These are phyloP conservation scores for Periplaneta americana DNA, from an alignment of 1,140 invertebrate genomes.

Conservation along the genomic window DNA sequence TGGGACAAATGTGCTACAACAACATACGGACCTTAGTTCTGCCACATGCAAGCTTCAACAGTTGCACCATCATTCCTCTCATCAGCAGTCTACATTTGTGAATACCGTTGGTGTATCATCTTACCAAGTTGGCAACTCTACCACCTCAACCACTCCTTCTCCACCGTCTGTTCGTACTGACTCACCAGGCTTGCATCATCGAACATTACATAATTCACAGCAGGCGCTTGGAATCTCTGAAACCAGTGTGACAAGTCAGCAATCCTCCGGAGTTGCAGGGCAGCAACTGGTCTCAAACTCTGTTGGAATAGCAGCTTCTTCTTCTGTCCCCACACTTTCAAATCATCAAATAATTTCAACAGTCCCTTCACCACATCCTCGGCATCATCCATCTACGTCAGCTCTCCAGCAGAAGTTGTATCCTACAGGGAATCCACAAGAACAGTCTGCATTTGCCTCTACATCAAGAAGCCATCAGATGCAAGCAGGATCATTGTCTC, in stretches of 20 bases:
- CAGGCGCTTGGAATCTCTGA: neutral
- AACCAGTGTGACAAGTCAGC: slow-evolving; percentile 16
- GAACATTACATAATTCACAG: neutral
- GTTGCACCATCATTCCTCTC: slow-evolving; percentile 3
- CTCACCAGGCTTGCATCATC: neutral
- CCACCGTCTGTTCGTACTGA: slow-evolving; percentile 9
- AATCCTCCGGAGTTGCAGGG: slow-evolving; percentile 14
- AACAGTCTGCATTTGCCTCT: neutral
- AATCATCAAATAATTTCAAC: slow-evolving; percentile 30
- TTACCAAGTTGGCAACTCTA: neutral
- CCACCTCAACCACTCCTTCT: neutral
- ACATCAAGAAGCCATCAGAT: neutral
- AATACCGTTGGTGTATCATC: neutral
- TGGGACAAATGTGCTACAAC: neutral
- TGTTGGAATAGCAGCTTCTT: neutral
- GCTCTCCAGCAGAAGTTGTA: neutral
- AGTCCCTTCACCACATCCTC: slow-evolving; percentile 20
- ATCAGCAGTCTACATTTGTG: neutral
- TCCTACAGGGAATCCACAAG: neutral
- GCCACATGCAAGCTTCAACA: neutral
- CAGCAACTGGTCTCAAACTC: slow-evolving; percentile 12
- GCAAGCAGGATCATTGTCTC: slow-evolving; percentile 7
- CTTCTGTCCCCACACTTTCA: neutral
- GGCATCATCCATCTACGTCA: slow-evolving; percentile 14
- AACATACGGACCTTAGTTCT: neutral